Base-by-base conservation (phyloP, 2,113 vertebrate genomes). In the Istiophorus platypterus region DNA sequence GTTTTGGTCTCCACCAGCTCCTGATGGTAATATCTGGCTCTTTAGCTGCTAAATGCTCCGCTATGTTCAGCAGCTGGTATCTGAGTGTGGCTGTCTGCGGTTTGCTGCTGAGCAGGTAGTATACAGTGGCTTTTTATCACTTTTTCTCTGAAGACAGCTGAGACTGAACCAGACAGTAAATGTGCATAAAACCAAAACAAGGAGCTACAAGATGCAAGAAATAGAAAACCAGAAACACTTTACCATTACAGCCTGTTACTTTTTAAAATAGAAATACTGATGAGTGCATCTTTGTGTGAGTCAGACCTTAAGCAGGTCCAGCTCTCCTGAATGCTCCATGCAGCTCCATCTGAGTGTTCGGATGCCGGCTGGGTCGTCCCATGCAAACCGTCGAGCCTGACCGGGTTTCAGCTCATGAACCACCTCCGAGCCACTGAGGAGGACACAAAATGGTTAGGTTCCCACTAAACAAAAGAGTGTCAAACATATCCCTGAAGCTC, bases 291-390 rank as follows among this genome's bases (percentile, higher is more conserved):
- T 49, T 49, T 49, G 45, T 47, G 13, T 37, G 15, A 13, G 42
- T 51, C 74, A 15, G 91, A 99, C 98, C 97, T 99, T 99, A 51
- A 99, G 90, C 5, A 99, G 93, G 80, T 96, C 94, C 9, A 97
- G 95, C 79, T 98, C 95, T 76, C 97, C 97, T 10, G 67, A 87
- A n/a, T 92, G 94, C 1, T 95, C 91, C 5, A 87, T 89, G 52
- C 95, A 97, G 42, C 65, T 92, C 98, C 98, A 99, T 8, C 67
- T 90, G 22, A 99, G 84, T 31, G 90, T 97, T 63, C 95, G 95
- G 5, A 91, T 89, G 4, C 96, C 95, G 1, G 97, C 93, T 4
- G 98, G 98, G 85, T 99, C 95, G 8, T 95, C 96, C 98, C 98
- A 99, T 0, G 94, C 96, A 91, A 99, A 99, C 22, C 95, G 92